A percentile compares a stretch with the other conserved stretches of the same genome.
Evolutionary conservation across 2,113 vertebrate species (phyloP).

Genomic region (Picathartes gymnocephalus): DNA sequence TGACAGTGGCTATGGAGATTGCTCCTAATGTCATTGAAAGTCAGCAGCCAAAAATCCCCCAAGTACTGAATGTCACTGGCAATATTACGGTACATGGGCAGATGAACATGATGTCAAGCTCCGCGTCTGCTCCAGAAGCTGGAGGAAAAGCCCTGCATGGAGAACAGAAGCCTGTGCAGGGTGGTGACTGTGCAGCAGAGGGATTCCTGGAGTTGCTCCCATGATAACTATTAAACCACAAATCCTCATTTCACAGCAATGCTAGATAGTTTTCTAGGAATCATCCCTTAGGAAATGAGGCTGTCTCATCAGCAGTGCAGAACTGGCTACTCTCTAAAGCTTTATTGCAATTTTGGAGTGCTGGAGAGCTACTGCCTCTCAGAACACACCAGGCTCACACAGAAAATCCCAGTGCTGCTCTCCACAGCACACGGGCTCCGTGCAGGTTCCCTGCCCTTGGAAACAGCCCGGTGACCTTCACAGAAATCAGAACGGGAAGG

Average conservation of each 20-base stretch:
- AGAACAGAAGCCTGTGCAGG: background rate
- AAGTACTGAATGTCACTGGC: background rate
- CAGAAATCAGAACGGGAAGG: fast-evolving
- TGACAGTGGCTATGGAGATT: conserved; percentile 6
- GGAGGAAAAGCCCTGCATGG: background rate
- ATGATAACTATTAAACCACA: background rate
- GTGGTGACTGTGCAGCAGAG: background rate
- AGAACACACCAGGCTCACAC: fast-evolving
- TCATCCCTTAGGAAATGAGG: background rate
- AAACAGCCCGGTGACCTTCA: fast-evolving
- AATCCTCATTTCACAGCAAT: background rate
- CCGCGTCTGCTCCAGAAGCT: background rate
- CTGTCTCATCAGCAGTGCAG: background rate
- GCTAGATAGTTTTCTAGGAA: background rate
- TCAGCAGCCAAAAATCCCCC: background rate
- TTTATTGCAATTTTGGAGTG: fast-evolving
- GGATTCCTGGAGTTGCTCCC: conserved; percentile 5
- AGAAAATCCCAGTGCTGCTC: fast-evolving
- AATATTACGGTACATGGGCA: background rate
- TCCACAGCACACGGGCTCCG: fast-evolving
- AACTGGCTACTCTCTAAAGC: background rate
- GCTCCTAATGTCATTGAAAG: conserved; percentile 40
- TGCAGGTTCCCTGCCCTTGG: background rate
- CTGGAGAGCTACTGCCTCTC: background rate
- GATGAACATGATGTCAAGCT: background rate